phyloP scores from a whole-genome alignment of 1,140 invertebrate genomes.

The Heterodera carotae region DNA sequence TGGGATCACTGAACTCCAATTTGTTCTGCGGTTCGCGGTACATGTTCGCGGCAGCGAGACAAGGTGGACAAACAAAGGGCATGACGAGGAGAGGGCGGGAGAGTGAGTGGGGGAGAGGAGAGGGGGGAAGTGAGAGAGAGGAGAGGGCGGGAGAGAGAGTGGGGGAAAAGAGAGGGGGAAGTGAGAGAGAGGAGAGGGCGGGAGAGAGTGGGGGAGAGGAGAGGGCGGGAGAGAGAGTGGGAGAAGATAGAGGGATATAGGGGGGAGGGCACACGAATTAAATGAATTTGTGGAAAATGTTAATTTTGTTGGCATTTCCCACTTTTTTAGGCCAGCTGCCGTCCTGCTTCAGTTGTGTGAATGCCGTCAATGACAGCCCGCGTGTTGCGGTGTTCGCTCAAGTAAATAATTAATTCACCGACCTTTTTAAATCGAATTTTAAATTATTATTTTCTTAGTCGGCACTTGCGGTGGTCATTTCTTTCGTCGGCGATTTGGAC shows the following conservation, averaged over 20 bases:
- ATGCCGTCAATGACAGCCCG: constrained; percentile 58
- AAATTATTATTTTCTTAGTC: constrained; percentile 48
- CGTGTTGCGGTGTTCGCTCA: constrained; percentile 62
- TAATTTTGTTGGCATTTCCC: not conserved
- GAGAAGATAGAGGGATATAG: too few species aligned
- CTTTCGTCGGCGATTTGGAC: constrained; percentile 65
- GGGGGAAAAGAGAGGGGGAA: not conserved
- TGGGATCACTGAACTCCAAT: constrained; percentile 64
- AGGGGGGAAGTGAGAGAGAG: too few species aligned
- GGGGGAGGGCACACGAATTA: not conserved
- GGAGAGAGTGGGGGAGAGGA: too few species aligned
- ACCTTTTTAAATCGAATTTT: not conserved
- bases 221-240: too few species aligned
- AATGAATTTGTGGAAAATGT: not conserved
- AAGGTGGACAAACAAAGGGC: too few species aligned
- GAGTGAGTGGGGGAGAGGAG: too few species aligned
- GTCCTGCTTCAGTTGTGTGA: constrained; percentile 63
- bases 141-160: too few species aligned
- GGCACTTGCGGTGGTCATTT: constrained; percentile 59
- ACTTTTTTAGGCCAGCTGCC: constrained; percentile 52
- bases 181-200: not conserved
- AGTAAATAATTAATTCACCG: constrained; percentile 40
- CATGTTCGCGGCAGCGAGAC: constrained; percentile 65
- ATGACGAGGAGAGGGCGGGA: not conserved
- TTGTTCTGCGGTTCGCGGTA: constrained; percentile 62